Conservation (phyloP, 2,113 vertebrate species). For the Dipodomys stephensi region DNA sequence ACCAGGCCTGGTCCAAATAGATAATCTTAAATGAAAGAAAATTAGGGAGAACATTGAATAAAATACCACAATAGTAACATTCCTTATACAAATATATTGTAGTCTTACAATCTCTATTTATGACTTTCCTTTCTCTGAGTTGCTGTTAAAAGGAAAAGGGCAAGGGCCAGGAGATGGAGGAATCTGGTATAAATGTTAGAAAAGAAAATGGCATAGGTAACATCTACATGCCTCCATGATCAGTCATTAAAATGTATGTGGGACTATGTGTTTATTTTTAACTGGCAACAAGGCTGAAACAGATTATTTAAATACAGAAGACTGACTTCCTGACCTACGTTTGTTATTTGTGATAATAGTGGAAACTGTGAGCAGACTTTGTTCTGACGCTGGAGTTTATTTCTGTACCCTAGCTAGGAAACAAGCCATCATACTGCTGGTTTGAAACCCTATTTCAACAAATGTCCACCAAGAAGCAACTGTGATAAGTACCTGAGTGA, state of each 20-base stretch:
- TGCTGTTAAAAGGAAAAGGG: not conserved
- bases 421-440: constrained; percentile 14
- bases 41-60: not conserved
- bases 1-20: not conserved
- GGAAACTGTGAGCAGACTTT: constrained; percentile 73
- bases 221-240: constrained; percentile 34
- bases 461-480: not conserved
- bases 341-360: constrained; percentile 69
- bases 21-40: constrained; percentile 43
- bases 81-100: not conserved
- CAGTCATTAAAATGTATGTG: constrained; percentile 63
- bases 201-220: constrained; percentile 23
- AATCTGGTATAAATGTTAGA: constrained; percentile 27
- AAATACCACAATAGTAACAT: constrained; percentile 12
- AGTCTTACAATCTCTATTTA: not conserved
- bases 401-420: constrained; percentile 32
- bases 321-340: constrained; percentile 62
- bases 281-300: constrained; percentile 65
- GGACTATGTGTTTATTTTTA: constrained; percentile 71
- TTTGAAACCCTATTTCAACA: constrained; percentile 33
- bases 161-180: not conserved
- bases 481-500: not conserved
- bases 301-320: constrained; percentile 62
- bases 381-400: constrained; percentile 60
- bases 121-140: not conserved